Evolutionary conservation across 2,797 vertebrate genomes (phyloP).

Genomic region (Falco rusticolus): DNA sequence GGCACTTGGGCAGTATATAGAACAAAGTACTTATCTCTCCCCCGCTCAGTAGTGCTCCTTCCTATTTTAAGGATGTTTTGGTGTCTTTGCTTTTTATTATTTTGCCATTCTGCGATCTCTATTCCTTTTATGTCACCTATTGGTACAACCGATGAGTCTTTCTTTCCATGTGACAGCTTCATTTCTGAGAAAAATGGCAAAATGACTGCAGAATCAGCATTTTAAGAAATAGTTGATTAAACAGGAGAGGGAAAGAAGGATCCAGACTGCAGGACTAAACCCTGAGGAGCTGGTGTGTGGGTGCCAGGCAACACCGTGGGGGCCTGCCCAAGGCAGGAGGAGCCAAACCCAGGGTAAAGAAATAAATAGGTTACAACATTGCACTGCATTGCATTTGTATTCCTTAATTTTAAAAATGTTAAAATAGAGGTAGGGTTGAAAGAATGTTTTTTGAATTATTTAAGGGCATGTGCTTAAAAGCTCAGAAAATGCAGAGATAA

Average conservation of each 20-base stretch:
- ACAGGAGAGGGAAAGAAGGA: background rate
- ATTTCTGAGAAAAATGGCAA: slow-evolving; percentile 37
- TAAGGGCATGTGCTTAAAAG: background rate
- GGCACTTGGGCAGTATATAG: background rate
- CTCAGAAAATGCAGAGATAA: background rate
- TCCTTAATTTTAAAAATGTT: background rate
- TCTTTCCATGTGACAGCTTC: background rate
- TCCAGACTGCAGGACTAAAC: background rate
- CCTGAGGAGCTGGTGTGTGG: fast-evolving
- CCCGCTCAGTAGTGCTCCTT: background rate
- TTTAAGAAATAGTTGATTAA: background rate
- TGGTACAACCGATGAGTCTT: background rate
- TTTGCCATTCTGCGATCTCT: background rate
- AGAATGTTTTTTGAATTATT: background rate
- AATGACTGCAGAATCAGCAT: background rate
- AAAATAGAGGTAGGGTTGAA: background rate
- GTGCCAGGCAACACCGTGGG: fast-evolving
- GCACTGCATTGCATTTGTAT: background rate
- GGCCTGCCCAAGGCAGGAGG: background rate
- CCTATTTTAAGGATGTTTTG: background rate
- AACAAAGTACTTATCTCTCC: background rate
- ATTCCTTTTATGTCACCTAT: background rate
- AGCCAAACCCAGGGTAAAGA: background rate
- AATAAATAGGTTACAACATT: background rate
- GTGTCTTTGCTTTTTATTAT: background rate